Evolutionary conservation across 1,140 invertebrate species (phyloP).

Genomic region (Drosophila arawakana): DNA sequence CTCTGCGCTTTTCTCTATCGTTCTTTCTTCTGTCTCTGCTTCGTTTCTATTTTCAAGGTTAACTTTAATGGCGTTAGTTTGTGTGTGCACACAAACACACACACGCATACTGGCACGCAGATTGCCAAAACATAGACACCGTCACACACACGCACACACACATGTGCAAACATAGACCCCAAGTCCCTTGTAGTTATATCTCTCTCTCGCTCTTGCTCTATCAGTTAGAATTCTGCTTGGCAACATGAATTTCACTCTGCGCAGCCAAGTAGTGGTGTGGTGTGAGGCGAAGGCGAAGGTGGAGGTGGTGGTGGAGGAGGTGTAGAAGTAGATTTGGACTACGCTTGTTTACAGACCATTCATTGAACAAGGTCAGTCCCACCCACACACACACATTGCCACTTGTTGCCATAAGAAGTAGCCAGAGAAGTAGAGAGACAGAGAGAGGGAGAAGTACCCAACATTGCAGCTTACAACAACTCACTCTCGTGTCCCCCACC

Average conservation of each 20-base stretch:
- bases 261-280: constrained; percentile 9
- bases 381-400: constrained; percentile 35
- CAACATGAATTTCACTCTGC: constrained; percentile 38
- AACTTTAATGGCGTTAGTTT: constrained; percentile 68
- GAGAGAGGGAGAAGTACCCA: neutral
- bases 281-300: too few relatives aligned
- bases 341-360: constrained; percentile 35
- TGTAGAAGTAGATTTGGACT: neutral
- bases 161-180: neutral
- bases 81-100: constrained; percentile 33
- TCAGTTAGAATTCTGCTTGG: constrained; percentile 36
- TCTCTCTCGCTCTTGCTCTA: constrained; percentile 17
- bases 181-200: constrained; percentile 30
- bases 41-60: constrained; percentile 78
- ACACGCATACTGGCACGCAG: constrained; percentile 9
- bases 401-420: constrained; percentile 65
- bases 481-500: neutral
- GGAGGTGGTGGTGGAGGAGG: neutral
- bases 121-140: neutral
- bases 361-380: constrained; percentile 55
- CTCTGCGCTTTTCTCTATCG: constrained; percentile 22
- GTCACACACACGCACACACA: constrained; percentile 3
- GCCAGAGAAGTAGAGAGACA: constrained; percentile 23
- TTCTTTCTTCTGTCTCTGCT: neutral
- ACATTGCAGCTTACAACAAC: constrained; percentile 15